phyloP scores from a whole-genome alignment of 2,797 vertebrate species.

The Poeciliopsis paucimaculata region DNA sequence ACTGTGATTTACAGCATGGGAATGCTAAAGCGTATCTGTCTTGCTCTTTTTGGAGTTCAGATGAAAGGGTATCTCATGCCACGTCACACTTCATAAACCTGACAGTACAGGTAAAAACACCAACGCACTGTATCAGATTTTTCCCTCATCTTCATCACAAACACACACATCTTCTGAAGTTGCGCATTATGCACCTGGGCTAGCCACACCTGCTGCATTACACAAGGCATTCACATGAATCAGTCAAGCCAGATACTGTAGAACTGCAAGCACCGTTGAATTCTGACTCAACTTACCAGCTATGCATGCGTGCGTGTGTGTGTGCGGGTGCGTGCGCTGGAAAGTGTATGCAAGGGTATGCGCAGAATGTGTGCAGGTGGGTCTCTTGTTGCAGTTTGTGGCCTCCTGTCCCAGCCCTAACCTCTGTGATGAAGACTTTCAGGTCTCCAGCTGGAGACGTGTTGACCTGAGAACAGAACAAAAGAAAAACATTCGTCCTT shows the following conservation, averaged over 20 bases:
- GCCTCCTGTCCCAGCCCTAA: constrained; percentile 62
- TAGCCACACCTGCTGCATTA: constrained; percentile 63
- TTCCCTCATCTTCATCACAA: constrained; percentile 34
- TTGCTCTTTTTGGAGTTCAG: constrained; percentile 21
- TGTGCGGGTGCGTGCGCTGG: not conserved
- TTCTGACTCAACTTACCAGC: constrained; percentile 66
- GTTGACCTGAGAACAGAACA: constrained; percentile 56
- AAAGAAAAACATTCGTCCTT: constrained; percentile 53
- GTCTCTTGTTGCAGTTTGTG: constrained; percentile 57
- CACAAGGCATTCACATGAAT: constrained; percentile 69
- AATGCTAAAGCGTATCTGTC: constrained; percentile 28
- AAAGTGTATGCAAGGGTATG: constrained; percentile 18
- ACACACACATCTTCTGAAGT: constrained; percentile 38
- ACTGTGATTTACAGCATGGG: constrained; percentile 44
- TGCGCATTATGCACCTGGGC: constrained; percentile 62
- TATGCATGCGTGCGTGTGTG: constrained; percentile 16
- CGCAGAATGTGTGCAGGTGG: constrained; percentile 56
- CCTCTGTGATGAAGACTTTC: constrained; percentile 59
- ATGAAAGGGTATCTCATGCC: constrained; percentile 39
- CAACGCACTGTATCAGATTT: constrained; percentile 46
- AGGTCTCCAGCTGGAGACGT: constrained; percentile 74
- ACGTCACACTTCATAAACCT: constrained; percentile 56
- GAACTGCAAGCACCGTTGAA: constrained; percentile 51
- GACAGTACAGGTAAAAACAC: constrained; percentile 35
- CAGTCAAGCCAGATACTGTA: constrained; percentile 60